Base-by-base conservation (phyloP, 2,113 vertebrate species). In the Thunnus maccoyii region DNA sequence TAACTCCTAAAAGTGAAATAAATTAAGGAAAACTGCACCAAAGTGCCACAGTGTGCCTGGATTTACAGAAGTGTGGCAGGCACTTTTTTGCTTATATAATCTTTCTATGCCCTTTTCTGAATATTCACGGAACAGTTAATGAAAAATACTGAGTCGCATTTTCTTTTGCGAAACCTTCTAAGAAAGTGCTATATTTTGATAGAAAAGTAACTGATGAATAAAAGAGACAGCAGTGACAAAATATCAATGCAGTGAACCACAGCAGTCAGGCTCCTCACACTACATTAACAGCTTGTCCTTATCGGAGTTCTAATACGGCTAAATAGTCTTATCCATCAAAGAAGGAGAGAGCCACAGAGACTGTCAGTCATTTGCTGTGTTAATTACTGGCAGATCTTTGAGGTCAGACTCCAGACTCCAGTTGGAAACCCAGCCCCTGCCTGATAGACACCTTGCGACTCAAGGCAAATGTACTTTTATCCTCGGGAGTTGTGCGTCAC, bases 361-460 rank as follows among this genome's bases (percentile, higher is more conserved):
- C 22, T 60, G 63, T 58, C 69, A 76, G 46, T 75, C 20, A 73
- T 60, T 70, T n/a, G 27, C 72, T 56, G 47, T 61, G 68, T 57
- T 87, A 47, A 77, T 90, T 92, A 80, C 64, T 10, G 30, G 22
- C 63, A 80, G 22, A 66, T 80, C 71, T 86, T 73, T 51, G 48
- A 77, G 50, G 54, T 22, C 68, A 61, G n/a, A 64, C 41, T 51
- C 12, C 30, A 32, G 58, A 66, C 62, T 80, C 36, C 41, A 44
- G 61, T 69, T 52, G 32, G 54, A 63, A 47, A 57, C 25, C 17
- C 13, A 62, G 36, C 58, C 70, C 41, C 73, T 3, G 6, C 55
- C 56, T 71, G 73, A 81, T 30, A 55, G 67, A 67, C 66, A 85
- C 77, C 50, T 82, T 67, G 32, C 17, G 17, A 63, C 62, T 58